A percentile compares a stretch with the other conserved stretches of the same genome.
Conservation (phyloP, 2,113 vertebrate species). For the Meriones unguiculatus region DNA sequence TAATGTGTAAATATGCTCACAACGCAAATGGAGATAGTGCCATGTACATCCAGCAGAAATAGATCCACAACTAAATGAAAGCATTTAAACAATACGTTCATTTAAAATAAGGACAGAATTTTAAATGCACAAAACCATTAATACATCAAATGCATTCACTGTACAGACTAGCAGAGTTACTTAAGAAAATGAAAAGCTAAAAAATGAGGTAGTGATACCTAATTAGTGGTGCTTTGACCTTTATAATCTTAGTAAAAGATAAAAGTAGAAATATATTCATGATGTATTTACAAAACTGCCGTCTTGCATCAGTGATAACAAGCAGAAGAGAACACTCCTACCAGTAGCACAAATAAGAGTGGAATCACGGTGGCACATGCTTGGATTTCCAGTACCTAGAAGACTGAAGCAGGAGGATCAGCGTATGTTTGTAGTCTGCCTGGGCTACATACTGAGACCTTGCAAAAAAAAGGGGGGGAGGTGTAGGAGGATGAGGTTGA, state of each 20-base stretch:
- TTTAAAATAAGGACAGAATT: conserved; percentile 40
- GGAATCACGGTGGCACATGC: not conserved
- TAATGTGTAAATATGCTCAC: not conserved
- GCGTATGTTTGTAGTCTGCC: not conserved
- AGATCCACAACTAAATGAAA: not conserved
- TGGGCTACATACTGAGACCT: not conserved
- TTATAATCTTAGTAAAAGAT: not conserved
- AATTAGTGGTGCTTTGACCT: conserved; percentile 37
- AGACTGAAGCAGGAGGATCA: not conserved
- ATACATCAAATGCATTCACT: conserved; percentile 52
- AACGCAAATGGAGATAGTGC: not conserved
- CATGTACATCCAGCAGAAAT: conserved; percentile 13
- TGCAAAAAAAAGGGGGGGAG: not conserved
- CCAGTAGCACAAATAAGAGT: not conserved
- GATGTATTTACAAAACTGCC: not conserved
- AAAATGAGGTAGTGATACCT: conserved; percentile 38
- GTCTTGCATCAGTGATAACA: not conserved
- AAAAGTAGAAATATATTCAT: not conserved
- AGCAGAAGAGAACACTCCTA: not conserved
- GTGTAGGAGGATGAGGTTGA: not conserved
- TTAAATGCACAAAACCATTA: conserved; percentile 54
- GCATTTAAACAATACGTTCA: conserved; percentile 55
- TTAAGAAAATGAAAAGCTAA: conserved; percentile 50
- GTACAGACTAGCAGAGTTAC: conserved; percentile 26
- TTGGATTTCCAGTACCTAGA: too few relatives aligned